Conservation (phyloP, 2,888 invertebrate genomes). For the Cephus rjabovi region DNA sequence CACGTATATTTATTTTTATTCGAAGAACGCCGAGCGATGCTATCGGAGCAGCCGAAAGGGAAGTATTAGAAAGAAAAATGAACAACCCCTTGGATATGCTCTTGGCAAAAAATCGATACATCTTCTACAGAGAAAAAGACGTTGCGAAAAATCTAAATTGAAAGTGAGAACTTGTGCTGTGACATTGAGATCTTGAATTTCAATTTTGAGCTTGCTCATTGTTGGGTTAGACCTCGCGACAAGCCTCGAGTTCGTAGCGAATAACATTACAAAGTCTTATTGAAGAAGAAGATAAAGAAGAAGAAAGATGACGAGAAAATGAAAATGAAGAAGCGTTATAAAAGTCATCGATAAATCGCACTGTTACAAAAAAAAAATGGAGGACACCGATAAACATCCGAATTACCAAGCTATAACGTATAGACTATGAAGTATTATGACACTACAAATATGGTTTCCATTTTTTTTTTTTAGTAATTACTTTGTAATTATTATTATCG, state of each 20-base stretch:
- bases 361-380: conserved; percentile 38
- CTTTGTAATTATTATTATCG: conserved; percentile 17
- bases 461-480: conserved; percentile 4
- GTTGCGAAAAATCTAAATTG: background rate
- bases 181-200: background rate
- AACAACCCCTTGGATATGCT: background rate
- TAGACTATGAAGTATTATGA: conserved; percentile 33
- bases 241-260: background rate
- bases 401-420: conserved; percentile 42
- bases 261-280: background rate
- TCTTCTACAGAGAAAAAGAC: background rate
- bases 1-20: background rate
- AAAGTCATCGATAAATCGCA: conserved; percentile 25
- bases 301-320: conserved; percentile 26
- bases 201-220: conserved; percentile 16
- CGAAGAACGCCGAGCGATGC: background rate
- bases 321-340: conserved; percentile 21
- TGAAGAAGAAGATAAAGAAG: conserved; percentile 19
- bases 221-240: background rate
- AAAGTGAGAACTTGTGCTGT: background rate
- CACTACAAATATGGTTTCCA: conserved; percentile 36
- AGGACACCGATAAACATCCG: conserved; percentile 51
- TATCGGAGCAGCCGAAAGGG: background rate
- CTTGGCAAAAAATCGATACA: background rate
- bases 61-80: background rate